Evolutionary conservation across 1,140 invertebrate genomes (phyloP).

Genomic region (Cyclargus thomasi): DNA sequence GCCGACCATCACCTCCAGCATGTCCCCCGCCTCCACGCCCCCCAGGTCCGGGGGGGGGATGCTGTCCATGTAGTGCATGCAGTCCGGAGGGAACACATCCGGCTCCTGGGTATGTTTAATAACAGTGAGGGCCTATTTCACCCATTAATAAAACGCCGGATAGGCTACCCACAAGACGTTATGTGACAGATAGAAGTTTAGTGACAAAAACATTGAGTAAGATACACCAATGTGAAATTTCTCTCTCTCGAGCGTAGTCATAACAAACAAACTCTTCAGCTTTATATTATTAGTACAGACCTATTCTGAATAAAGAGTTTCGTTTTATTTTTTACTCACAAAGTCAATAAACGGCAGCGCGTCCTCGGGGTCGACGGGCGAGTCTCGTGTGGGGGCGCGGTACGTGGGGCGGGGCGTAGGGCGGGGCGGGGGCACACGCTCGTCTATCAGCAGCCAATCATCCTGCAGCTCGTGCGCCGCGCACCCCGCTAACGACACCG

Average conservation of each 20-base stretch:
- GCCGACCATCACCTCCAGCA: slow-evolving; percentile 49
- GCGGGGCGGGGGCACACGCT: slow-evolving; percentile 22
- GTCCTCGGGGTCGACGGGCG: slow-evolving; percentile 38
- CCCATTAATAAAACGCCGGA: no score
- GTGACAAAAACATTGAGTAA: no score
- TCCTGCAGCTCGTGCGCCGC: slow-evolving; percentile 26
- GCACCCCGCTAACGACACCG: slow-evolving; percentile 29
- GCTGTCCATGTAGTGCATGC: slow-evolving; percentile 50
- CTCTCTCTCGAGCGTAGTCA: no score
- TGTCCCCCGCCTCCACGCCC: slow-evolving; percentile 32
- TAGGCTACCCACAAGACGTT: no score
- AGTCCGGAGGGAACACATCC: slow-evolving; percentile 59
- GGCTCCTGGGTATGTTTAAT: slow-evolving; percentile 38
- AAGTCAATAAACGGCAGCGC: slow-evolving; percentile 48
- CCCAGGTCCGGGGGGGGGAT: slow-evolving; percentile 32
- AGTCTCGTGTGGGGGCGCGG: slow-evolving; percentile 15
- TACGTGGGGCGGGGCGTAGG: slow-evolving; percentile 19
- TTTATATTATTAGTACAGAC: no score
- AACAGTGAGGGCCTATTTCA: no score
- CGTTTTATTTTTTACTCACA: slow-evolving; percentile 29
- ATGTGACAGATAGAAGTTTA: no score
- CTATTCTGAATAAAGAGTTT: no score
- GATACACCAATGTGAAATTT: no score
- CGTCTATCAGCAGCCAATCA: slow-evolving; percentile 39
- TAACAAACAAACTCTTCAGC: no score